Base-by-base conservation (phyloP, 1,140 invertebrate species). In the Cardiocondyla obscurior region DNA sequence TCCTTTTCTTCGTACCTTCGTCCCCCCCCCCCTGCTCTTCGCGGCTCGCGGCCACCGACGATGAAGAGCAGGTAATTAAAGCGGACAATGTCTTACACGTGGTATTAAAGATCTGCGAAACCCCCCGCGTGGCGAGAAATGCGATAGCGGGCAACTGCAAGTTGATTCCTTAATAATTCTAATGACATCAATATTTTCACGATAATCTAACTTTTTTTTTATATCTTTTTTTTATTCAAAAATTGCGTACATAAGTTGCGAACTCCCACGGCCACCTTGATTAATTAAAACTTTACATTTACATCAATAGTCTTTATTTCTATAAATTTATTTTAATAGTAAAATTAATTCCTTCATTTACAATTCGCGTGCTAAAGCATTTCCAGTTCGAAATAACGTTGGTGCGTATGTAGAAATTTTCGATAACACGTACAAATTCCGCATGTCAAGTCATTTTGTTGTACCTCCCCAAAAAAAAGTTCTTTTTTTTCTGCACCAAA, bases 31-130 rank as follows among this genome's bases (percentile, higher is more conserved):
- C 19, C 51, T 53, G 12, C 30, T 39, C 60, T 44, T 53, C 51
- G 44, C 82, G 64, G 84, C 86, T 60, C 30, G 44, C 85, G 70
- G 84, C 87, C 86, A 88, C 84, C 83, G 83, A 85, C 77, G 77
- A 87, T 73, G 60, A 85, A 53, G 72, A 85, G 69, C 57, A 33
- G 72, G 79, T 88, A 86, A 89, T 85, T 85, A 88, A 89, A 89
- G 77, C 81, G 72, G 74, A 88, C 85, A 84, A 85, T 88, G 81
- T 84, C 82, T 81, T 82, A 72, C 76, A 64, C 58, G 67, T 62
- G 79, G 58, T 85, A 89, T 89, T 81, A 85, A 83, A 81, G 55
- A 64, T 28, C 19, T 62, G 25, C 22, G 19, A 14, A 57, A 42
- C 44, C 85, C 74, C 84, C 84, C n/a, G 65, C 30, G 70, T 82